A percentile compares a stretch with the other conserved stretches of the same genome.
phyloP scores from a whole-genome alignment of 2,113 vertebrate genomes.

The Sturnira hondurensis region DNA sequence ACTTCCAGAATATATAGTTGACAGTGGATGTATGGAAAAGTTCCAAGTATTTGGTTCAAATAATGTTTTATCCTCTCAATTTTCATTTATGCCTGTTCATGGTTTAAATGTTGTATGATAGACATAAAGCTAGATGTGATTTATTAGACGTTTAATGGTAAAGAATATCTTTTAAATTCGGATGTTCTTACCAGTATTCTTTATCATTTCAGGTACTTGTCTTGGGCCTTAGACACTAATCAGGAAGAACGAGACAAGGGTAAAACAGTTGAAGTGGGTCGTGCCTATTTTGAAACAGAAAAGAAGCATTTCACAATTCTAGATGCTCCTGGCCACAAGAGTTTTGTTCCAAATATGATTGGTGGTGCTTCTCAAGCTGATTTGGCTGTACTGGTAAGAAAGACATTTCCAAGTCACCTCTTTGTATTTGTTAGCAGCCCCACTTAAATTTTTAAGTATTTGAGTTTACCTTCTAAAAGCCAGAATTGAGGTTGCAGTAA shows the following conservation, averaged over 20 bases:
- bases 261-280: constrained; percentile 98
- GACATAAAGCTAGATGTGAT: not conserved
- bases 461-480: not conserved
- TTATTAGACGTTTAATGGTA: not conserved
- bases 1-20: not conserved
- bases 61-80: not conserved
- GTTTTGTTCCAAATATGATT: constrained; percentile 99
- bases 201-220: constrained; percentile 90
- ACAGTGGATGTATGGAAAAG: not conserved
- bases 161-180: not conserved
- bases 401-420: not conserved
- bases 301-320: constrained; percentile 99
- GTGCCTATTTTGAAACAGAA: constrained; percentile 98
- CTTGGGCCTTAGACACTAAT: constrained; percentile 99
- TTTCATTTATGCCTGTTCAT: constrained; percentile 22
- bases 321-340: constrained; percentile 98
- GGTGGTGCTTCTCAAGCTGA: constrained; percentile 98
- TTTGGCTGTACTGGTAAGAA: constrained; percentile 95
- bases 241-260: constrained; percentile 99
- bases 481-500: not conserved
- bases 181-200: not conserved
- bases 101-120: not conserved
- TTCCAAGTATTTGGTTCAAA: not conserved
- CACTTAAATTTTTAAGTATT: not conserved
- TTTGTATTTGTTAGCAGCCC: not conserved